Percentiles rank a stretch among this genome's conserved stretches.
These are phyloP conservation scores for Lepilemur ruficaudatus DNA, from an alignment of 2,797 vertebrate genomes.

Conservation along the genomic window DNA sequence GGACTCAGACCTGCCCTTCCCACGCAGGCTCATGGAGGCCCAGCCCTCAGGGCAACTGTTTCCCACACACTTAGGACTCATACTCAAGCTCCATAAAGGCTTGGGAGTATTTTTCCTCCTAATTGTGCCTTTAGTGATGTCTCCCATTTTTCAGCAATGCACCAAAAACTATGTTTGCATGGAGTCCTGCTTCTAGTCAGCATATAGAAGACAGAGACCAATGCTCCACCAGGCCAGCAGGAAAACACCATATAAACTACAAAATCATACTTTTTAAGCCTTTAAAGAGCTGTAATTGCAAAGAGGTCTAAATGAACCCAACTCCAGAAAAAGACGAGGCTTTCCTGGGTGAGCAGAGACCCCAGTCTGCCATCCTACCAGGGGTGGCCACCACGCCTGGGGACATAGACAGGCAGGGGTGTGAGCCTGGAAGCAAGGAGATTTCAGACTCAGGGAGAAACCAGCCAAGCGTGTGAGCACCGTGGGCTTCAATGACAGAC, in stretches of 20 bases:
- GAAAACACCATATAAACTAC: background rate
- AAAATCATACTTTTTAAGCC: background rate
- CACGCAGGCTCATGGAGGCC: fast-evolving
- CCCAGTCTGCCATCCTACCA: background rate
- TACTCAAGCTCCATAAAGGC: too few relatives aligned
- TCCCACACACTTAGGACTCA: background rate
- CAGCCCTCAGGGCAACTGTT: fast-evolving
- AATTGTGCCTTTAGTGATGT: background rate
- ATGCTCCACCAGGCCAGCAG: background rate
- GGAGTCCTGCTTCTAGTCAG: background rate
- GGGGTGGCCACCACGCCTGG: background rate
- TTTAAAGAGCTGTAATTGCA: background rate
- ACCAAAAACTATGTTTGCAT: background rate
- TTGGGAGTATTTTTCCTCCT: background rate
- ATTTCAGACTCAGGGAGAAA: background rate
- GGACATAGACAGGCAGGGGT: background rate
- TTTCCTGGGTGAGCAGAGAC: background rate
- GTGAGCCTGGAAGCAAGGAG: background rate
- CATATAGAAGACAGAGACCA: background rate
- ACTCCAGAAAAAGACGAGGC: background rate
- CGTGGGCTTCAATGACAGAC: background rate
- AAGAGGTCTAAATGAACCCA: too few relatives aligned
- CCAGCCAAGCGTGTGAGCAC: background rate
- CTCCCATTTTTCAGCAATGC: background rate
- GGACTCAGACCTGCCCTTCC: background rate